A percentile compares a stretch with the other conserved stretches of the same genome.
Conservation (phyloP, 2,113 vertebrate species). For the Alosa alosa region DNA sequence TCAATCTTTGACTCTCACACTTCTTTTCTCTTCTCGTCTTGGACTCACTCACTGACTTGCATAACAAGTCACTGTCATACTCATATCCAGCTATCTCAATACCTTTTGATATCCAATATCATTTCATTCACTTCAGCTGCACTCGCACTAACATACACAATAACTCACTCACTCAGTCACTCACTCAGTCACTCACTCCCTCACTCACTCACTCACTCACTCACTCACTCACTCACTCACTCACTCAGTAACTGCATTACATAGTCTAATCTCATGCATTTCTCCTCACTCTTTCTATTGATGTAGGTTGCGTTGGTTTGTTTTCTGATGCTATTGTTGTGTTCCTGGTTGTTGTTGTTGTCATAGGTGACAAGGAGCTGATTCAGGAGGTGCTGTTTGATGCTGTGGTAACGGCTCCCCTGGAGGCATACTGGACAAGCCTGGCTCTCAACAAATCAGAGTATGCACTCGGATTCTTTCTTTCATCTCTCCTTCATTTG, state of each 20-base stretch:
- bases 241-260: too few species aligned
- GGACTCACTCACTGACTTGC: not conserved
- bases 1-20: too few species aligned
- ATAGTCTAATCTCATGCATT: too few species aligned
- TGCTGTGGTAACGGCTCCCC: conserved; percentile 91
- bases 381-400: conserved; percentile 96
- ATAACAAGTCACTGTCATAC: not conserved
- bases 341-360: conserved; percentile 43
- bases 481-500: not conserved
- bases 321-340: not conserved
- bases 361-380: conserved; percentile 90
- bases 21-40: too few species aligned
- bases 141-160: not conserved
- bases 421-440: conserved; percentile 98
- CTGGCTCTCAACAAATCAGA: conserved; percentile 95
- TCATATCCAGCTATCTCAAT: too few species aligned
- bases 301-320: not conserved
- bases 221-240: too few species aligned
- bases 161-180: not conserved
- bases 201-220: too few species aligned
- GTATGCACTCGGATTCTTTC: conserved; percentile 66
- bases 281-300: not conserved
- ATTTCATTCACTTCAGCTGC: not conserved
- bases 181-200: too few species aligned
- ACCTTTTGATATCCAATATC: too few species aligned